Percentiles rank a stretch among this genome's conserved stretches.
Evolutionary conservation across 2,113 vertebrate species (phyloP).

Genomic region (Burhinus bistriatus): DNA sequence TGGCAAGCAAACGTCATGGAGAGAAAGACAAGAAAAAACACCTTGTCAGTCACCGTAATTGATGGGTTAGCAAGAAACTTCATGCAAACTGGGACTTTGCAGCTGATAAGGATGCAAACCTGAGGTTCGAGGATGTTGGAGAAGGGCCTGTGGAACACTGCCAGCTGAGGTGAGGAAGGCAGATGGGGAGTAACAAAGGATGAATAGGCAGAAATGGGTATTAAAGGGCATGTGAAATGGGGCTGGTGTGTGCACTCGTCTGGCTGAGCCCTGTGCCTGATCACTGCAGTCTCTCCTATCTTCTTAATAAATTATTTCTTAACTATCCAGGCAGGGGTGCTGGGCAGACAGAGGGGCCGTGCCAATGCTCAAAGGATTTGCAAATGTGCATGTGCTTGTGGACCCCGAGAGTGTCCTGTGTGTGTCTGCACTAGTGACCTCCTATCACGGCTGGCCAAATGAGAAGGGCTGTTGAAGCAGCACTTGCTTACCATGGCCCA

Average conservation of each 20-base stretch:
- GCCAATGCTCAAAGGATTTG: neutral
- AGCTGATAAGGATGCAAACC: neutral
- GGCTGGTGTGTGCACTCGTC: no score
- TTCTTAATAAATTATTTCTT: neutral
- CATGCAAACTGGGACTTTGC: neutral
- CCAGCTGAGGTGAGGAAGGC: neutral
- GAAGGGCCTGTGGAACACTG: neutral
- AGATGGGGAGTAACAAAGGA: neutral
- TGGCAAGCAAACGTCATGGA: neutral
- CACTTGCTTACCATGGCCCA: no score
- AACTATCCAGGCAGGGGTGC: neutral
- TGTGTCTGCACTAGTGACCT: neutral
- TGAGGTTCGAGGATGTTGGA: neutral
- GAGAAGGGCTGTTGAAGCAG: neutral
- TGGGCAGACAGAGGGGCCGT: neutral
- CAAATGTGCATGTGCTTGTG: neutral
- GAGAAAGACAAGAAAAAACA: neutral
- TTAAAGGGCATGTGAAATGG: neutral
- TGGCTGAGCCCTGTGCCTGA: neutral
- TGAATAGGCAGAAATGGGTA: neutral
- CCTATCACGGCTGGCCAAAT: rapidly evolving
- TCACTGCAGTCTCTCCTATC: neutral
- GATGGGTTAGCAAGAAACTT: neutral
- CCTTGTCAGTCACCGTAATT: no score
- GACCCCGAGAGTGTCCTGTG: rapidly evolving